phyloP scores from a whole-genome alignment of 1,140 invertebrate species.

The Heliconius melpomene region DNA sequence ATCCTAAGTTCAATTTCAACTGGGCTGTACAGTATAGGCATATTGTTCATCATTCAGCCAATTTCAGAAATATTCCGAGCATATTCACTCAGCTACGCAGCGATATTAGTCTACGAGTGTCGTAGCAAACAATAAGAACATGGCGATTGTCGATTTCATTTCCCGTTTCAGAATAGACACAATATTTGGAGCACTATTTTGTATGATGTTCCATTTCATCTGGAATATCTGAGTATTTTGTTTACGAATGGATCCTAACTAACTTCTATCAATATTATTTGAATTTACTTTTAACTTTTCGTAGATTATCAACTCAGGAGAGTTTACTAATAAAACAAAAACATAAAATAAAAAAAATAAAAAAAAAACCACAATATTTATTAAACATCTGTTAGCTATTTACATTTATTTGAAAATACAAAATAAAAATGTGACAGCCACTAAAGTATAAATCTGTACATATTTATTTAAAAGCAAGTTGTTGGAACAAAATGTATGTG shows the following conservation, averaged over 20 bases:
- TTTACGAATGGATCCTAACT: no score
- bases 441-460: conserved; percentile 8
- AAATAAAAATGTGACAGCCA: conserved; percentile 9
- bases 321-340: no score
- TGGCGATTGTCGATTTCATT: background rate
- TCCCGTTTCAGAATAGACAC: background rate
- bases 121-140: background rate
- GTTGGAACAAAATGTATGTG: conserved; percentile 2
- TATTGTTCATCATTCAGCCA: background rate
- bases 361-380: background rate
- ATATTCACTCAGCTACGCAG: background rate
- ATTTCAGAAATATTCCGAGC: background rate
- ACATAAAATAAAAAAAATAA: background rate
- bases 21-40: background rate
- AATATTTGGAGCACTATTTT: no score
- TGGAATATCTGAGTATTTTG: no score
- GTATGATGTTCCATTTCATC: no score
- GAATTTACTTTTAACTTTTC: no score
- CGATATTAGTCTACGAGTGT: background rate
- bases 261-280: no score
- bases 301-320: no score
- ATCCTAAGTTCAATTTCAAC: background rate
- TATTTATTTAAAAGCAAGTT: conserved; percentile 16
- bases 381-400: background rate
- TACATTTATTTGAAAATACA: background rate